Base-by-base conservation (phyloP, 2,888 invertebrate genomes). In the Spatulosminthurus flaviceps region DNA sequence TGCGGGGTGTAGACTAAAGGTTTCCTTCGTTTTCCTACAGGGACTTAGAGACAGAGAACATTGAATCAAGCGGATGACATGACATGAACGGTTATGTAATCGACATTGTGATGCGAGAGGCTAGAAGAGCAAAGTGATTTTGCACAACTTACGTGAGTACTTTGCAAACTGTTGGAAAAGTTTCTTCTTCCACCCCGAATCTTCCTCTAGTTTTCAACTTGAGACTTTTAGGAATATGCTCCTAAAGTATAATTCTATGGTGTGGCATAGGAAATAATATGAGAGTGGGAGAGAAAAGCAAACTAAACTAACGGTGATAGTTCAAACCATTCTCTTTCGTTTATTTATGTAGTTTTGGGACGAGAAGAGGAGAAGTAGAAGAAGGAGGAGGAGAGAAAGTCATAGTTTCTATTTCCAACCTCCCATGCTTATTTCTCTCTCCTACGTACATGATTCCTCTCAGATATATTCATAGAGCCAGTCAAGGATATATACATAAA, bases 81-180 rank as follows among this genome's bases (percentile, higher is more conserved):
- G 71, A 71, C 34, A 60, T 66, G 72, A 78, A 77, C 77, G 64
- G 61, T 78, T 78, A 72, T 78, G 78, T 78, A 72, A 72, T 72
- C 78, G 78, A 78, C 60, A 78, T 71, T 71, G 66, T 78, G 72
- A 72, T 72, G 72, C 22, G 78, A 60, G 61, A 70, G 61, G 66
- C 41, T 71, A 60, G 71, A 43, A 69, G 76, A 76, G 76, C 67
- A 67, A 67, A 76, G 76, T 76, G 76, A 76, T 76, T 76, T 76
- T 76, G 67, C 76, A 76, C 76, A 76, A 76, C 67, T 76, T 76
- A 76, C 66, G 66, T 66, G 67, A 76, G 75, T 76, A 76, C 75
- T 76, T 76, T 76, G 76, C 67, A 76, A 76, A 76, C 76, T 76
- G 76, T 51, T 51, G 28, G 74, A 64, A 76, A 67, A 76, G 41